phyloP scores from a whole-genome alignment of 2,888 invertebrate genomes.

The Gibbula magus region DNA sequence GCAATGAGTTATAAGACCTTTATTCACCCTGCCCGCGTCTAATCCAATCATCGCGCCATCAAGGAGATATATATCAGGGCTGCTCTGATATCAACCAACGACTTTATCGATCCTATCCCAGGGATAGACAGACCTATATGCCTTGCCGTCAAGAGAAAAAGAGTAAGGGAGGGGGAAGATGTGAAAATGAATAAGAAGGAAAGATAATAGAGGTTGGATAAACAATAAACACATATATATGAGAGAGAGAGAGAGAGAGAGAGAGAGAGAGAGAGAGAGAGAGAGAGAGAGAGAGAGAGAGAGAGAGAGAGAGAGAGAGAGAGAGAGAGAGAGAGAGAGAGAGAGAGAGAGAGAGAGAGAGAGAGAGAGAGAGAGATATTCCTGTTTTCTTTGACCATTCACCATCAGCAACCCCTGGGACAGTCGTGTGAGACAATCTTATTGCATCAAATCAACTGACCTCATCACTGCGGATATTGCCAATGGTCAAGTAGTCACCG shows the following conservation, averaged over 20 bases:
- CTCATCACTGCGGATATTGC: no score
- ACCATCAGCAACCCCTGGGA: not conserved
- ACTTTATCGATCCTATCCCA: not conserved
- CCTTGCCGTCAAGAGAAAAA: not conserved
- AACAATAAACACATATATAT: not conserved
- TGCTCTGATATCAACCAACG: no score
- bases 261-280: no score
- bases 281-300: not conserved
- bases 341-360: not conserved
- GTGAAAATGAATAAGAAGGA: not conserved
- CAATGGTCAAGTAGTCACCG: no score
- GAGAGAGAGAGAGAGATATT: no score
- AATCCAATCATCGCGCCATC: no score
- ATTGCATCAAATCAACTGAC: no score
- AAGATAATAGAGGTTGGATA: not conserved
- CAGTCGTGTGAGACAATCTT: no score
- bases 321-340: slow-evolving; percentile 7
- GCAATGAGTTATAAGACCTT: no score
- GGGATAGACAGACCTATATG: not conserved
- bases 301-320: not conserved
- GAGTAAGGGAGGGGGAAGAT: not conserved
- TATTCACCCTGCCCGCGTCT: no score
- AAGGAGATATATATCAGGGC: no score
- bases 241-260: not conserved
- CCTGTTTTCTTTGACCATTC: not conserved